These are phyloP conservation scores for Zaprionus ghesquierei DNA, from an alignment of 1,140 invertebrate species.

Conservation along the genomic window DNA sequence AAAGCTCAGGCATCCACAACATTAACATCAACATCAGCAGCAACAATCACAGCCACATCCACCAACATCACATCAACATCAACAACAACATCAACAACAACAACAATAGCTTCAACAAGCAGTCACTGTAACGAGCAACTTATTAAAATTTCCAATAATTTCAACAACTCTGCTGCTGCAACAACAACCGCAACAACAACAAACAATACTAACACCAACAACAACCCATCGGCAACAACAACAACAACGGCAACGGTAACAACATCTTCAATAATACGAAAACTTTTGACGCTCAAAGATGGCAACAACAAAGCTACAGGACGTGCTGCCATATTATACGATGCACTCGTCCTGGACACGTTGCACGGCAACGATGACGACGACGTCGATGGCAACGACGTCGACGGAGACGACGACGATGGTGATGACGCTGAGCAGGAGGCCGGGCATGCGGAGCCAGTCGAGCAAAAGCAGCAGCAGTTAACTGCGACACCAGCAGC, in stretches of 20 bases:
- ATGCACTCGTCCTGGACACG: constrained; percentile 71
- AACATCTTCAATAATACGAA: constrained; percentile 69
- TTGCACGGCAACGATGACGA: constrained; percentile 66
- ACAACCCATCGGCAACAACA: constrained; percentile 22
- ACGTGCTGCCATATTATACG: constrained; percentile 70
- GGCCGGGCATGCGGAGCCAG: neutral
- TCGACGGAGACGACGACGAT: neutral
- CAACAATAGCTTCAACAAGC: constrained; percentile 33
- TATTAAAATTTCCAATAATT: constrained; percentile 59
- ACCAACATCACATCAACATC: constrained; percentile 30
- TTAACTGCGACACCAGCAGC: neutral
- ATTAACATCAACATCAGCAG: constrained; percentile 40
- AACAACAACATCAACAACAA: constrained; percentile 37
- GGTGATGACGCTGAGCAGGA: constrained; percentile 42
- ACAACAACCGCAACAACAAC: constrained; percentile 26
- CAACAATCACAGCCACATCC: constrained; percentile 39
- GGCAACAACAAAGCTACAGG: constrained; percentile 64
- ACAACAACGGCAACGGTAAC: constrained; percentile 40
- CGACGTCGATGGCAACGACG: constrained; percentile 13
- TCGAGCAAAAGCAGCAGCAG: constrained; percentile 17
- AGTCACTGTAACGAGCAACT: constrained; percentile 49
- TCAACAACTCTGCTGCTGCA: constrained; percentile 34
- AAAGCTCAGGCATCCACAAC: constrained; percentile 56
- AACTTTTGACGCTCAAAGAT: constrained; percentile 68
- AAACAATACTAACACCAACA: constrained; percentile 24